Evolutionary conservation across 2,113 vertebrate species (phyloP), one percentile per base, ranked within the genome.

Genomic region (Pterocles burchelli): DNA sequence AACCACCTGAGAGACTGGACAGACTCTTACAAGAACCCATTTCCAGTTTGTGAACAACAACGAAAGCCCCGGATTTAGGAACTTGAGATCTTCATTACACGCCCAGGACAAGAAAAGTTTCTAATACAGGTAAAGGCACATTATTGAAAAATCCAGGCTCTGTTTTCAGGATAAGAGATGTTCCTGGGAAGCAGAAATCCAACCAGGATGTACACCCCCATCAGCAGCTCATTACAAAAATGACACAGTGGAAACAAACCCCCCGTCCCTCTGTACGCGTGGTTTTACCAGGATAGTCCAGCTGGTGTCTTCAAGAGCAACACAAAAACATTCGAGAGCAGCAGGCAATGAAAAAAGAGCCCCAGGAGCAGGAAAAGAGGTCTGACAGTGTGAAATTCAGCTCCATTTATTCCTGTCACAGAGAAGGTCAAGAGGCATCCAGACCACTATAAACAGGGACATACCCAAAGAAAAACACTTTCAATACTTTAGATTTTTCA

Each of bases 151-250:
- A 24, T 2, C 14, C 7, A 51, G 22, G 49, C 18, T 58, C 63
- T 52, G 17, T 38, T 81, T 33, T 21, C 43, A 52, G 31, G 43
- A 5, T 8, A 17, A 25, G 49, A 51, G 43, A 29, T 19, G 1
- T 51, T 31, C 62, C 15, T 17, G 57, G 25, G n/a, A n/a, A 65
- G 57, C 33, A 45, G 19, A 55, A 29, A 10, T 22, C n/a, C 11
- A 4, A 6, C 20, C n/a, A 45, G 19, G 9, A 11, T 11, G 3
- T 3, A 5, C 15, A 29, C n/a, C n/a, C 45, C 16, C 55, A 10
- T 2, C 43, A 13, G 1, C 2, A 38, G 41, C 34, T 19, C 34
- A n/a, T 45, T n/a, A 9, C 0, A 26, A 6, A 36, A 49, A 55
- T 1, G 34, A 36, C 2, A 10, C 20, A 16, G 25, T 9, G 46